These are phyloP conservation scores for Odocoileus hemionus DNA, from an alignment of 2,113 vertebrate species.

Conservation along the genomic window DNA sequence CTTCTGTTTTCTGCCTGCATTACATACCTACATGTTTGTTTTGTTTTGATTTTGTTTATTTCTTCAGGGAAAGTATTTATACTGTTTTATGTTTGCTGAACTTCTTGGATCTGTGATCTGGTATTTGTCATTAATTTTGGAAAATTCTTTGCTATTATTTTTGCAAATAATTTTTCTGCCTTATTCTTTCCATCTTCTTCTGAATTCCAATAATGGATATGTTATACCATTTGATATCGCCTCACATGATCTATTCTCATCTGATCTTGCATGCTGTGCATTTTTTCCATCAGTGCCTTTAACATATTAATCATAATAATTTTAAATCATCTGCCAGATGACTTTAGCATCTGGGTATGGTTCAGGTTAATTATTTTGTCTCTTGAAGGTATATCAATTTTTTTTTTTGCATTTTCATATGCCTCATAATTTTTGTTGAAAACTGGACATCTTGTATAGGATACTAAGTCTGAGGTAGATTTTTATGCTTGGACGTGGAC, in stretches of 20 bases:
- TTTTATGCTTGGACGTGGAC: not conserved
- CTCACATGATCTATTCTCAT: not conserved
- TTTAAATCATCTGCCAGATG: not conserved
- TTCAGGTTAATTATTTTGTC: not conserved
- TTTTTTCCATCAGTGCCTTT: not conserved
- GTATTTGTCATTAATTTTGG: not conserved
- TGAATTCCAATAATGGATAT: not conserved
- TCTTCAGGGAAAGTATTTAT: not conserved
- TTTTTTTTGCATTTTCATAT: not conserved
- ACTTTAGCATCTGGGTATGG: not conserved
- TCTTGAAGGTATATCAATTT: not conserved
- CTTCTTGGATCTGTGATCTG: not conserved
- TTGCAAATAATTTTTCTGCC: not conserved
- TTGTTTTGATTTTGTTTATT: not conserved
- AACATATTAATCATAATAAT: not conserved
- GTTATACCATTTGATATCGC: not conserved
- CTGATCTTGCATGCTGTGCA: not conserved
- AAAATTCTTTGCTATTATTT: not conserved
- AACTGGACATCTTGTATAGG: not conserved
- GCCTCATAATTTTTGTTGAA: not conserved
- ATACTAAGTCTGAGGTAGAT: not conserved
- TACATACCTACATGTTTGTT: not conserved
- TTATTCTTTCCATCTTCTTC: not conserved
- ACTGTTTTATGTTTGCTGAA: not conserved
- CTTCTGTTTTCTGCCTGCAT: not conserved